phyloP scores from a whole-genome alignment of 2,797 vertebrate genomes.

The Brachyalestes nurse region DNA sequence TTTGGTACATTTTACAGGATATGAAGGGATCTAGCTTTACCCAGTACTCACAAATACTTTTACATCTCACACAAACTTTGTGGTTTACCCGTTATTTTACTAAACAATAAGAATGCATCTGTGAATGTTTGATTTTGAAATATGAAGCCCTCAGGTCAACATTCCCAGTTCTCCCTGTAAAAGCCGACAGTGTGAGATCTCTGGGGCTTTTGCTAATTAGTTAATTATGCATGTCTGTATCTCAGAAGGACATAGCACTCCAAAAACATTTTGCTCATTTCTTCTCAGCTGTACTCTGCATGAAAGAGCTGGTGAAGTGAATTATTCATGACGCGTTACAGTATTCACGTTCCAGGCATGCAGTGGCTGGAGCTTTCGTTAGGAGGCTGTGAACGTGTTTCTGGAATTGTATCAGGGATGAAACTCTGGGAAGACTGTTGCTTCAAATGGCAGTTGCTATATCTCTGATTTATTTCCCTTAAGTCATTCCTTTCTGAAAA shows the following conservation, averaged over 20 bases:
- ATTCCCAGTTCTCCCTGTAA: not conserved
- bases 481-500: not conserved
- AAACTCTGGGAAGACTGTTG: not conserved
- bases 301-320: not conserved
- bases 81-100: not conserved
- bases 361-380: conserved; percentile 33
- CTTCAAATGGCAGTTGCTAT: not conserved
- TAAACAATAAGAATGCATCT: not conserved
- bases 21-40: not conserved
- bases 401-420: conserved; percentile 3
- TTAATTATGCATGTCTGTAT: conserved; percentile 30
- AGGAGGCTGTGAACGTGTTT: conserved; percentile 19
- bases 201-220: conserved; percentile 8
- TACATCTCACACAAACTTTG: too few species aligned
- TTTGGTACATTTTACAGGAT: not conserved
- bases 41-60: not conserved
- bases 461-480: not conserved
- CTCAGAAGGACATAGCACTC: conserved; percentile 5
- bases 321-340: conserved; percentile 1
- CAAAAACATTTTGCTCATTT: conserved; percentile 3
- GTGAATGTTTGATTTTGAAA: not conserved
- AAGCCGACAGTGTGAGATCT: not conserved
- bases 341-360: conserved; percentile 30
- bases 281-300: not conserved
- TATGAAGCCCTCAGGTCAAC: not conserved